Evolutionary conservation across 1,140 invertebrate genomes (phyloP).

Genomic region (Penaeus indicus): DNA sequence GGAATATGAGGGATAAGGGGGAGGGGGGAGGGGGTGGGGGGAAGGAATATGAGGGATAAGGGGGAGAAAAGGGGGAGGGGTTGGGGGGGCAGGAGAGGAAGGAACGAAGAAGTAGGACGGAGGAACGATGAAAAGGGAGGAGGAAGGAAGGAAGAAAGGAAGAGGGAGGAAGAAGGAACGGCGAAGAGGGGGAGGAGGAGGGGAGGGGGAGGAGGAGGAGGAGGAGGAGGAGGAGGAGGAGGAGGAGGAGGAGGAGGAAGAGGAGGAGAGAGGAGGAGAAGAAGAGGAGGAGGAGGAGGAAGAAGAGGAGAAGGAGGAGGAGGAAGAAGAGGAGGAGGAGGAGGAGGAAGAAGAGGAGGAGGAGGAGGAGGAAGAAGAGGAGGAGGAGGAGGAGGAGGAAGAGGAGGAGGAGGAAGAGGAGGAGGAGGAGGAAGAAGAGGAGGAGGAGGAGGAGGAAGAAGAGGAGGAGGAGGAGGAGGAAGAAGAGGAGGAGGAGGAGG

Average conservation of each 20-base stretch:
- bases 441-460: too few relatives aligned
- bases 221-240: background rate
- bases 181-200: background rate
- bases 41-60: too few relatives aligned
- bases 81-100: background rate
- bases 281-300: background rate
- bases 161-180: too few relatives aligned
- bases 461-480: too few relatives aligned
- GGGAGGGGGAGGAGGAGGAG: too few relatives aligned
- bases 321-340: background rate
- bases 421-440: too few relatives aligned
- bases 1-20: background rate
- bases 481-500: too few relatives aligned
- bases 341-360: background rate
- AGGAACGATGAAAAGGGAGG: background rate
- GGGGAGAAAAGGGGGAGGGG: too few relatives aligned
- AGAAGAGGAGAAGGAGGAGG: background rate
- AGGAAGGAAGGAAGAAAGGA: too few relatives aligned
- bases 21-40: too few relatives aligned
- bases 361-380: background rate
- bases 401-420: too few relatives aligned
- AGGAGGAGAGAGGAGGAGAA: background rate
- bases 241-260: background rate
- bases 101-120: background rate
- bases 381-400: too few relatives aligned